Conservation (phyloP, 2,797 vertebrate genomes). For the Gouania willdenowi region DNA sequence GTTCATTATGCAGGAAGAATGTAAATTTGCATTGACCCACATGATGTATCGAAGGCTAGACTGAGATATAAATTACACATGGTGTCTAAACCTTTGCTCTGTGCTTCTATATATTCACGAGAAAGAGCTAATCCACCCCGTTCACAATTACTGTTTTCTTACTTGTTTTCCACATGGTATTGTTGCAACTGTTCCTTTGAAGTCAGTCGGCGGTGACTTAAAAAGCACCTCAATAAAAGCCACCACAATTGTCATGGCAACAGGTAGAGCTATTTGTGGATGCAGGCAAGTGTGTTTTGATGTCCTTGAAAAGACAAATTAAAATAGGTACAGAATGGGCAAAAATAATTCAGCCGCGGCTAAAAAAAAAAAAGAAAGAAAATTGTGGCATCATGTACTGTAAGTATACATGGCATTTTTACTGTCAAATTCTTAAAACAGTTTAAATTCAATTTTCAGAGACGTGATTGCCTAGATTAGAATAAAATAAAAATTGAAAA, state of each 20-base stretch:
- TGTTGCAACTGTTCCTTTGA: constrained; percentile 20
- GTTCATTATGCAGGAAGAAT: background rate
- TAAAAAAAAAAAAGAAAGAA: background rate
- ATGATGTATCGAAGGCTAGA: background rate
- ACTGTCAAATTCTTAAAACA: too few species aligned
- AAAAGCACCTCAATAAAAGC: constrained; percentile 44
- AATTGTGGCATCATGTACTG: too few species aligned
- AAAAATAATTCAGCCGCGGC: constrained; percentile 10
- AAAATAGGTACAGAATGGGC: background rate
- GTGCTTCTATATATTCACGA: background rate
- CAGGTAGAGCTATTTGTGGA: constrained; percentile 41
- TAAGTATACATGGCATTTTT: too few species aligned
- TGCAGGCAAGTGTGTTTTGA: constrained; percentile 29
- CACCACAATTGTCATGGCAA: constrained; percentile 66
- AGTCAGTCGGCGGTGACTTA: constrained; percentile 15
- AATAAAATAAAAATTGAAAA: too few species aligned
- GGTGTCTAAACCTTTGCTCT: background rate
- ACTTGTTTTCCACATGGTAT: background rate
- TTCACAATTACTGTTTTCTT: background rate
- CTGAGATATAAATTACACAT: background rate
- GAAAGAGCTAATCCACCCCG: background rate
- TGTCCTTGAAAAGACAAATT: constrained; percentile 29
- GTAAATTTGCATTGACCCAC: background rate
- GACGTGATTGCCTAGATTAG: too few species aligned
- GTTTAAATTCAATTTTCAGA: too few species aligned